Percentiles rank a stretch among this genome's conserved stretches.
Conservation (phyloP, 2,113 vertebrate genomes). For the Sorex fumeus region DNA sequence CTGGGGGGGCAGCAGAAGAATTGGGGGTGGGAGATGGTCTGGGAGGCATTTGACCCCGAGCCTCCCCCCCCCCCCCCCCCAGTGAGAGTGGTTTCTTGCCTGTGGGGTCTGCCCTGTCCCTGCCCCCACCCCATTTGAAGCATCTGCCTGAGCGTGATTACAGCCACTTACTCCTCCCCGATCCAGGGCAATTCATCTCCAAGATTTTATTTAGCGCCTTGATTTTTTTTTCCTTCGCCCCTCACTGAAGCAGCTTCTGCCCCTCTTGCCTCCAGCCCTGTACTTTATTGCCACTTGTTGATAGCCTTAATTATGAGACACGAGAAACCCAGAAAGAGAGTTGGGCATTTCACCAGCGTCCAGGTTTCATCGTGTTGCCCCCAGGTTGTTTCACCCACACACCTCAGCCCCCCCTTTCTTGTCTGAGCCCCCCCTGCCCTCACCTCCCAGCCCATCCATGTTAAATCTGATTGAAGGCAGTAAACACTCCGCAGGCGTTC, state of each 20-base stretch:
- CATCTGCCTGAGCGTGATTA: neutral
- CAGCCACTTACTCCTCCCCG: no score
- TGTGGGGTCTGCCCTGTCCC: no score
- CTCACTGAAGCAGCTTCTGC: no score
- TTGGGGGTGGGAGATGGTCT: neutral
- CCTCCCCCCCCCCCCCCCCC: no score
- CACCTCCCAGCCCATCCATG: no score
- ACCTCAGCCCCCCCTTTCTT: neutral
- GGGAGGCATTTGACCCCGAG: no score
- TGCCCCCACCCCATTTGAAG: neutral
- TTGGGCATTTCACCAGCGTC: neutral
- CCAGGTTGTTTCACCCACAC: neutral
- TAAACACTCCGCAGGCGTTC: neutral
- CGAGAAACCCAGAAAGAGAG: neutral
- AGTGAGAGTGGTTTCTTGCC: no score
- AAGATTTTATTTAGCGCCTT: neutral
- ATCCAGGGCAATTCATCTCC: fast-evolving
- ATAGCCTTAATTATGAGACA: neutral
- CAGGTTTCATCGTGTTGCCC: fast-evolving
- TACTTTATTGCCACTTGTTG: neutral
- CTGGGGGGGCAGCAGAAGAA: neutral
- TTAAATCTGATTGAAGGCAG: neutral
- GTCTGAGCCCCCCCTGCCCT: no score
- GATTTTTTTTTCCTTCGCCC: no score
- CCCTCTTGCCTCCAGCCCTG: no score